Base-by-base conservation (phyloP, 64 coral and sea anemone genomes). In the Cladopsammia gracilis region DNA sequence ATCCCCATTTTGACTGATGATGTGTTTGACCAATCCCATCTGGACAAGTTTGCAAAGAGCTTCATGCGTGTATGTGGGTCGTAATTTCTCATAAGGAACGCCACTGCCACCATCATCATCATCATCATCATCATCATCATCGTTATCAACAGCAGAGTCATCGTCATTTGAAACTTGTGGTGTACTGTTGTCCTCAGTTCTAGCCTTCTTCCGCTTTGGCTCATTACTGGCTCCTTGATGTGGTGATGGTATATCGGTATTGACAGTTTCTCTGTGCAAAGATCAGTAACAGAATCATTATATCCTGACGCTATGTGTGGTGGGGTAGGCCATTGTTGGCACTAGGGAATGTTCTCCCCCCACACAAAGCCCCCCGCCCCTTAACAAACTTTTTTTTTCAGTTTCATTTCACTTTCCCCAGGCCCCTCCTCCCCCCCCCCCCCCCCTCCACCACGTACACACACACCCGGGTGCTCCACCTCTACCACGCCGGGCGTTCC, bases 1-100 rank as follows among this genome's bases (percentile, higher is more conserved):
- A 51, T 89, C 87, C 15, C 73, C 75, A 89, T 89, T 89, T 47
- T 89, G 87, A 60, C 73, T 78, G 13, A 89, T 78, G 3, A 89
- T 7, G 18, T 64, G 61, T 16, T 89, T 89, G 24, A 89, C 48
- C 6, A 89, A 51, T 25, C 87, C 74, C 19, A 51, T 18, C 44
- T 89, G 57, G 7, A 78, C 58, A 16, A 89, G 58, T 65, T 78
- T 49, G 47, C 19, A 49, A n/a, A 89, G 57, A 23, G 87, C 87
- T 68, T 78, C 75, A 50, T 89, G 87, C 5, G 87, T 78, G 60
- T 78, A 78, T 23, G 87, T 78, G 44, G 87, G 87, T 52, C 87
- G 25, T 20, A 89, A 58, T 11, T 77, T 23, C 19, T 89, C 87
- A 64, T 89, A 89, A 7, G 87, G 87, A 74, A 89, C 87, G 34